These are phyloP conservation scores for Anolis carolinensis DNA, from an alignment of 2,113 vertebrate genomes.

Conservation along the genomic window DNA sequence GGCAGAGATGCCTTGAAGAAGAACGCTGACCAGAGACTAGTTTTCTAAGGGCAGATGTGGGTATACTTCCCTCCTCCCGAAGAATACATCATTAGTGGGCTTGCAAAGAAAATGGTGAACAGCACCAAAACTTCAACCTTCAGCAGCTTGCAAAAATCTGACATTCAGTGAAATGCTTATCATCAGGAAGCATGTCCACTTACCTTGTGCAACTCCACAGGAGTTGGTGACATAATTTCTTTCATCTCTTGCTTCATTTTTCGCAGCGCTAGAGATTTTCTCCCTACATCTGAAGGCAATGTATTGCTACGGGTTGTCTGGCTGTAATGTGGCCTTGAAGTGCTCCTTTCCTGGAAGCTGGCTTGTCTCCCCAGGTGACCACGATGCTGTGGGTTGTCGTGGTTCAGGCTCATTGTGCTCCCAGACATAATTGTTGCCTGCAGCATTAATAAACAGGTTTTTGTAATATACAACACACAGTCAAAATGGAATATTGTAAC, in stretches of 20 bases:
- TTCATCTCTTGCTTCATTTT: conserved; percentile 97
- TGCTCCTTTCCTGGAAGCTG: conserved; percentile 96
- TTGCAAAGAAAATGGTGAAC: conserved; percentile 44
- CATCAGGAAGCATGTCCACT: conserved; percentile 38
- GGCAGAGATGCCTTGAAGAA: conserved; percentile 32
- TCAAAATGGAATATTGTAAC: conserved; percentile 46
- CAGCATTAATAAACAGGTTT: conserved; percentile 75
- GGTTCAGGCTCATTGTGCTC: conserved; percentile 94
- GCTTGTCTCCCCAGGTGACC: conserved; percentile 93
- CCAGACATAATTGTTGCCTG: conserved; percentile 99
- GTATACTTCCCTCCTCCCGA: conserved; percentile 31
- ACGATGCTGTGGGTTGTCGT: conserved; percentile 84
- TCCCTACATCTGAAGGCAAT: conserved; percentile 90
- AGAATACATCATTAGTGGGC: conserved; percentile 26
- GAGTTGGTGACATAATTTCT: conserved; percentile 93
- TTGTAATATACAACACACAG: conserved; percentile 24
- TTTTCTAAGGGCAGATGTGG: conserved; percentile 34
- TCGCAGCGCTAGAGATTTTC: conserved; percentile 90
- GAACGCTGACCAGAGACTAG: conserved; percentile 44
- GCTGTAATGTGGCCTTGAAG: conserved; percentile 85
- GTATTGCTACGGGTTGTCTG: conserved; percentile 92
- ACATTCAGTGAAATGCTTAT: conserved; percentile 24
- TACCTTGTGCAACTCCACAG: conserved; percentile 99
- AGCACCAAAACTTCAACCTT: conserved; percentile 42
- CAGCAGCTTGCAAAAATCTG: conserved; percentile 42